Base-by-base conservation (phyloP, 2,797 vertebrate genomes). In the Myotis myotis region DNA sequence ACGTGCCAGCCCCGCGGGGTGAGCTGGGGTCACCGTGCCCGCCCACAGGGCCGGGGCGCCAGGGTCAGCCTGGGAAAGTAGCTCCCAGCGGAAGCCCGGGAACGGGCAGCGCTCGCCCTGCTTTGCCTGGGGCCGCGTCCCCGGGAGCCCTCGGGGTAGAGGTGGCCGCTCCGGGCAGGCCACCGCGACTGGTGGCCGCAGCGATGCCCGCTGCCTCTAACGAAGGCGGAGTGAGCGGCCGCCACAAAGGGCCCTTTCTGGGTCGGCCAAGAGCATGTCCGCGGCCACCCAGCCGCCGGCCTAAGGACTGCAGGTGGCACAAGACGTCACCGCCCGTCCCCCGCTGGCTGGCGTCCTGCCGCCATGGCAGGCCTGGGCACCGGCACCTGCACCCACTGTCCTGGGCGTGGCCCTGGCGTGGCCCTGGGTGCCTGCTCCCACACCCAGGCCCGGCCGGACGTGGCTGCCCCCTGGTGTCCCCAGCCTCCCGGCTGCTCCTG, bases 21-120 rank as follows among this genome's bases (percentile, higher is more conserved):
- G 98, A 98, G 96, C 97, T 96, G 95, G 97, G 98, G 98, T 98
- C 98, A 97, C 57, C 68, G 95, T 94, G 71, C 90, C 92, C 20
- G 4, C 85, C 78, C 80, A 17, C 71, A 8, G 60, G 75, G 93
- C 87, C 71, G 0, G n/a, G 80, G 71, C 95, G 2, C 89, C 25
- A 9, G 62, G 79, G 82, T 96, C 95, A 87, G 91, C 88, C 95
- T 88, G 79, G 87, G 94, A 96, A 92, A 93, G 74, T 53, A 81
- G 72, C 36, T 51, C 82, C 74, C 13, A 13, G 79, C 57, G 15
- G 70, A 70, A 79, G 17, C 41, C 53, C 1, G 0, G 9, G 16
- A 41, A n/a, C 41, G 70, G 33, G 62, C 60, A 33, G 62, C 79
- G 51, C 53, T 57, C 4, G 2, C 38, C 82, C 80, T 2, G 74